Evolutionary conservation across 2,888 invertebrate species (phyloP).

Genomic region (Odontomyia ornata): DNA sequence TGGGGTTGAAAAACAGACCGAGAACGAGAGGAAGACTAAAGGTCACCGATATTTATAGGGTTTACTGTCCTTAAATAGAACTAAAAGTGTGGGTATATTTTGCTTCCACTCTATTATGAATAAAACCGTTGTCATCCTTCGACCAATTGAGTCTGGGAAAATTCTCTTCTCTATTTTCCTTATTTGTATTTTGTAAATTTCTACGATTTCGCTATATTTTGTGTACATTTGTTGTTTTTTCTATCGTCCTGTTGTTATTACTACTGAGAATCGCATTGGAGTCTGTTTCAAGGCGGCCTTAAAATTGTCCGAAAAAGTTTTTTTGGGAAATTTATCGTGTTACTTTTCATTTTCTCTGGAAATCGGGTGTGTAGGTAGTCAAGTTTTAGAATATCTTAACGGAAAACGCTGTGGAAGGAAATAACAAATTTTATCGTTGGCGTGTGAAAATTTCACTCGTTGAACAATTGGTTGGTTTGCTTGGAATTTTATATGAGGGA

Average conservation of each 20-base stretch:
- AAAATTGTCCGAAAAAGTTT: too few relatives aligned
- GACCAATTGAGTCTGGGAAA: neutral
- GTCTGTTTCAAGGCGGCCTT: too few relatives aligned
- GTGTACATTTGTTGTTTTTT: too few relatives aligned
- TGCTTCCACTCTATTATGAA: constrained; percentile 28
- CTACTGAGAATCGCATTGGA: too few relatives aligned
- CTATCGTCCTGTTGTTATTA: too few relatives aligned
- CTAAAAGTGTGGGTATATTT: constrained; percentile 25
- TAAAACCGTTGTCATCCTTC: constrained; percentile 22
- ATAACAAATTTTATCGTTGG: neutral
- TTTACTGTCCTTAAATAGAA: constrained; percentile 13
- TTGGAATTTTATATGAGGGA: neutral
- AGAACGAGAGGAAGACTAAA: constrained; percentile 3
- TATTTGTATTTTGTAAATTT: neutral
- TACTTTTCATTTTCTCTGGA: neutral
- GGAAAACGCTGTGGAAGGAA: too few relatives aligned
- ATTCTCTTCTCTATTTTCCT: constrained; percentile 12
- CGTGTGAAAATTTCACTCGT: constrained; percentile 29
- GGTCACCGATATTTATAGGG: constrained; percentile 43
- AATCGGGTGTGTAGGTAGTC: neutral
- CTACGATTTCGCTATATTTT: too few relatives aligned
- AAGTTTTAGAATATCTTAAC: too few relatives aligned
- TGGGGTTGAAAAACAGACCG: neutral
- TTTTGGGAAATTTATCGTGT: neutral
- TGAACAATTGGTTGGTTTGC: neutral